Conservation (phyloP, 2,797 vertebrate genomes). For the Oryzias dopingdopingensis region DNA sequence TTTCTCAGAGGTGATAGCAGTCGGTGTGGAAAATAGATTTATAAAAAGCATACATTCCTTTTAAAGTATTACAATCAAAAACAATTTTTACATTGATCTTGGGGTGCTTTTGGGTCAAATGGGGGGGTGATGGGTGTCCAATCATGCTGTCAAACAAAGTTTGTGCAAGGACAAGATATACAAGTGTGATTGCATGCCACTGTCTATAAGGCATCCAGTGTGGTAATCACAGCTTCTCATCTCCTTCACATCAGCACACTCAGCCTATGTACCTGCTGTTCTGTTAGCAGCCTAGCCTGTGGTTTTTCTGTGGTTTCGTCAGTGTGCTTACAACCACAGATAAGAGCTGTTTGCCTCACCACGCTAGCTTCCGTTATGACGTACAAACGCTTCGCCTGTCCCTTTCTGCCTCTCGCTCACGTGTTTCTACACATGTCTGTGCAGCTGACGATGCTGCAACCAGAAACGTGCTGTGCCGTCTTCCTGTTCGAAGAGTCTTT, state of each 20-base stretch:
- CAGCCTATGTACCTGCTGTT: conserved; percentile 52
- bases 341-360: conserved; percentile 67
- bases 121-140: not conserved
- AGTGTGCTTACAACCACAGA: conserved; percentile 47
- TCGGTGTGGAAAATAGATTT: too few species aligned
- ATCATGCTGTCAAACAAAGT: conserved; percentile 1
- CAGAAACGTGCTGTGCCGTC: not conserved
- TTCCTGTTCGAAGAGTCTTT: not conserved
- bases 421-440: conserved; percentile 15
- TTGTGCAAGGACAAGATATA: conserved; percentile 4
- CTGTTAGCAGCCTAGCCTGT: conserved; percentile 66
- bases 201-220: conserved; percentile 27
- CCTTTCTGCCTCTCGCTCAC: conserved; percentile 7
- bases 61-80: too few species aligned
- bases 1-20: too few species aligned
- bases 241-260: conserved; percentile 54
- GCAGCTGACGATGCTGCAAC: conserved; percentile 15
- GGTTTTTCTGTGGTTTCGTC: conserved; percentile 60
- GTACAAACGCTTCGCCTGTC: conserved; percentile 27
- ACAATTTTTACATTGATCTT: too few species aligned
- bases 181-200: conserved; percentile 12
- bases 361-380: conserved; percentile 59
- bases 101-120: too few species aligned
- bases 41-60: too few species aligned
- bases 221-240: conserved; percentile 51